Conservation (phyloP, 1,140 invertebrate genomes). For the Drosophila varians region DNA sequence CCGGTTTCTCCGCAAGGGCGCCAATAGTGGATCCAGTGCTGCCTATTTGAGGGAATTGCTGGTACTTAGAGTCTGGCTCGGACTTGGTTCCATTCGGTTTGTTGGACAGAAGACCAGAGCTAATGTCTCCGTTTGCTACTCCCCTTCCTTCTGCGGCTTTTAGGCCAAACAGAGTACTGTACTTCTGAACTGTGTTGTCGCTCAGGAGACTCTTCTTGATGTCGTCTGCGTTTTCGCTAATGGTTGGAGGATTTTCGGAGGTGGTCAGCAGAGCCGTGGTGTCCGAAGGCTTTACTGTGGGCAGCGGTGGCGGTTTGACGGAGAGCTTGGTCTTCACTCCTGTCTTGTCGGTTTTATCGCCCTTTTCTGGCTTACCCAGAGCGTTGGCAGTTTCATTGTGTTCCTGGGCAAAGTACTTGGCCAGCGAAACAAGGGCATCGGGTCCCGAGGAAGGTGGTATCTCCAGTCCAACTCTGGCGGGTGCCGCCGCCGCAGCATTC, state of each 20-base stretch:
- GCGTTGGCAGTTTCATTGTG: slow-evolving; percentile 85
- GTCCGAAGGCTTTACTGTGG: slow-evolving; percentile 57
- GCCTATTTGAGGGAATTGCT: slow-evolving; percentile 76
- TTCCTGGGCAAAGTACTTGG: slow-evolving; percentile 90
- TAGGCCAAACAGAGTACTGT: slow-evolving; percentile 85
- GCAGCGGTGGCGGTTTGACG: slow-evolving; percentile 50
- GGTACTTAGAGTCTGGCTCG: slow-evolving; percentile 28
- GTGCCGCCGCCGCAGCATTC: slow-evolving; percentile 42
- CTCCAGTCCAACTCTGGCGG: slow-evolving; percentile 85
- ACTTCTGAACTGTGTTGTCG: slow-evolving; percentile 86
- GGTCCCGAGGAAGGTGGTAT: slow-evolving; percentile 89
- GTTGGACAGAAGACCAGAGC: slow-evolving; percentile 32
- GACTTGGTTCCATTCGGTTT: slow-evolving; percentile 41
- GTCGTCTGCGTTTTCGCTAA: slow-evolving; percentile 76
- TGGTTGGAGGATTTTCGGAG: slow-evolving; percentile 47
- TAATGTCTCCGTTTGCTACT: slow-evolving; percentile 28
- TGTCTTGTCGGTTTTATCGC: slow-evolving; percentile 47
- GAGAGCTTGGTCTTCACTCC: slow-evolving; percentile 47
- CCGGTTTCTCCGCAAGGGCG: slow-evolving; percentile 85
- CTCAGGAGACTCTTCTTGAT: slow-evolving; percentile 85
- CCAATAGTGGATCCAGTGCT: slow-evolving; percentile 70
- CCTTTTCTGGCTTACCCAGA: slow-evolving; percentile 42
- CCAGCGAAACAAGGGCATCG: slow-evolving; percentile 90
- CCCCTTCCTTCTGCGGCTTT: slow-evolving; percentile 34
- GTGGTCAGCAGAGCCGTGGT: slow-evolving; percentile 65